These are phyloP conservation scores for Synanthedon formicaeformis DNA, from an alignment of 2,888 invertebrate genomes.

Conservation along the genomic window DNA sequence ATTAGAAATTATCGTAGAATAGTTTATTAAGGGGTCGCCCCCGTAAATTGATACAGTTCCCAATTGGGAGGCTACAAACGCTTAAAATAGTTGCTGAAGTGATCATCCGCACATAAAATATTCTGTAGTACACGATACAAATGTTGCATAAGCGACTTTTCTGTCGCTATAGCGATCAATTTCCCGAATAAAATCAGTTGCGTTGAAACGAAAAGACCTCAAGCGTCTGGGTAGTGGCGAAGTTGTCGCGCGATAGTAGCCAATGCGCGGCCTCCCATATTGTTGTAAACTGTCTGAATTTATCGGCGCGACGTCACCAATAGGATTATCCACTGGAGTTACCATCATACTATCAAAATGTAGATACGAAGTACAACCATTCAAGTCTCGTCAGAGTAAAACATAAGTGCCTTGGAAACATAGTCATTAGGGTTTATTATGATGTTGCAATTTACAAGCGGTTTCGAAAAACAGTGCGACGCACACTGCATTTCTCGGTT, in stretches of 20 bases:
- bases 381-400: slow-evolving; percentile 61
- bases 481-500: slow-evolving; percentile 24
- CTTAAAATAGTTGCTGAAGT: too few species aligned
- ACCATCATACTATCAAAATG: slow-evolving; percentile 68
- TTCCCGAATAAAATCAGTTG: too few species aligned
- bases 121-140: too few species aligned
- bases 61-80: too few species aligned
- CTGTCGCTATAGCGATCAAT: too few species aligned
- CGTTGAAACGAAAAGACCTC: too few species aligned
- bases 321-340: slow-evolving; percentile 58
- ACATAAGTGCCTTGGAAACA: slow-evolving; percentile 64
- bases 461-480: slow-evolving; percentile 1
- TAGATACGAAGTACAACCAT: slow-evolving; percentile 62
- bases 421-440: slow-evolving; percentile 67
- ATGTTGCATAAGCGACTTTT: too few species aligned
- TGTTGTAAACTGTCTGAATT: slow-evolving; percentile 9
- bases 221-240: too few species aligned
- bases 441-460: slow-evolving; percentile 16
- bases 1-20: slow-evolving; percentile 55
- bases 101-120: too few species aligned
- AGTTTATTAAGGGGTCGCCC: neutral
- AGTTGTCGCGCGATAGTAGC: too few species aligned
- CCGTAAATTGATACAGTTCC: too few species aligned
- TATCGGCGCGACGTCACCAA: slow-evolving; percentile 34
- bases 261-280: too few species aligned